Evolutionary conservation across 2,113 vertebrate genomes (phyloP), one percentile per base, ranked within the genome.

Genomic region (Saguinus midas): DNA sequence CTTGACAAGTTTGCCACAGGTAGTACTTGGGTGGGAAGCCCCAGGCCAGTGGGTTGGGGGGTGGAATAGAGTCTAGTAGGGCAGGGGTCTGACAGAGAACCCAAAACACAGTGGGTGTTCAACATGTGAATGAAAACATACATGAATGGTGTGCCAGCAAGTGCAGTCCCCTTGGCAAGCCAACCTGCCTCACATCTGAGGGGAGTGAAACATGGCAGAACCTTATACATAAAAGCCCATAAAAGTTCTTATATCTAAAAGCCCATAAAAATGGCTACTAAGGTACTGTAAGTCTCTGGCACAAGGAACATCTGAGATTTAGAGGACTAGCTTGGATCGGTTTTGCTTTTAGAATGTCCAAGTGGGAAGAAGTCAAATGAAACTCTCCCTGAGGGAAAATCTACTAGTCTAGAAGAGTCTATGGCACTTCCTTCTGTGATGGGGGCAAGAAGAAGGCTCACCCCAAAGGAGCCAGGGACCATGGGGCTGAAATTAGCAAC

Each of bases 1-100:
- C 45, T 35, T 45, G 70, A 8, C 13, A 35, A 45, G 29, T 20
- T 72, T 61, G 35, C 50, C 75, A 23, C 3, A 29, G 52, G 35
- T 32, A 64, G 23, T 5, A 6, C 27, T 72, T 43, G 55, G 20
- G 23, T n/a, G n/a, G 14, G 23, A 25, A 35, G 58, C 11, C 16
- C 50, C 48, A 0, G 21, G 0, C 23, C 61, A 50, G 0, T 6
- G 64, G 37, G 40, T 9, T 14, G 8, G 5, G 6, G 40, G 20
- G 5, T 1, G 17, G 40, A 55, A 35, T 10, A 37, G 48, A 68
- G 32, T 55, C 55, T 52, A 35, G 16, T 5, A 29, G 37, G 66
- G 21, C 20, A 16, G 1, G 20, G n/a, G 1, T 43, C 52, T 94
- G 21, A 29, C 20, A 45, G 79, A 43, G 5, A 45, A 17, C 73